Conservation (phyloP, 1,140 invertebrate genomes). For the Bombus soroeensis region DNA sequence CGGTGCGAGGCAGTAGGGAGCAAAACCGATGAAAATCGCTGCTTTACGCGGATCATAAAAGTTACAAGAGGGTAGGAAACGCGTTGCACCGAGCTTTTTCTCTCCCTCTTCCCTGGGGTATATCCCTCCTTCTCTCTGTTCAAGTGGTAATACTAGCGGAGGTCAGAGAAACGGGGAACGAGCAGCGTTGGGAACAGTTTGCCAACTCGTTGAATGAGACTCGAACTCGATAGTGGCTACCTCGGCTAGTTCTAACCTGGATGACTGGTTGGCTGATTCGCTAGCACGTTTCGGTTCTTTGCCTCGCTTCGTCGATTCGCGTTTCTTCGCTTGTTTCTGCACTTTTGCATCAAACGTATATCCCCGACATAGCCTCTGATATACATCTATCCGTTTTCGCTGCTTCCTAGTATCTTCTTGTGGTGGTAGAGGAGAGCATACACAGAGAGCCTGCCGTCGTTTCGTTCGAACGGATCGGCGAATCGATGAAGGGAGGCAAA, state of each 20-base stretch:
- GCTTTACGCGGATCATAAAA: conserved; percentile 78
- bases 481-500: neutral
- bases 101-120: neutral
- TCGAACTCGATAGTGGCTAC: conserved; percentile 69
- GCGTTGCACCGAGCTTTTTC: conserved; percentile 52
- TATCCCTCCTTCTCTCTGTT: conserved; percentile 62
- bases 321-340: conserved; percentile 71
- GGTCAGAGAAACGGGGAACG: conserved; percentile 53
- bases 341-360: conserved; percentile 66
- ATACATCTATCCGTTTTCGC: conserved; percentile 20
- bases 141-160: conserved; percentile 69
- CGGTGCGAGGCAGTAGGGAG: conserved; percentile 23
- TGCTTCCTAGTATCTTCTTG: neutral
- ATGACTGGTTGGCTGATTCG: conserved; percentile 33
- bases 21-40: conserved; percentile 63
- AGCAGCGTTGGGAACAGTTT: conserved; percentile 74
- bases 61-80: conserved; percentile 73
- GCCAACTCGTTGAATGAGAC: conserved; percentile 78
- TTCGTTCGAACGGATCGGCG: conserved; percentile 16
- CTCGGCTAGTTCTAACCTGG: conserved; percentile 44
- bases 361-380: conserved; percentile 13
- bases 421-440: neutral
- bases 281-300: conserved; percentile 66
- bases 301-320: conserved; percentile 57
- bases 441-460: neutral